Conservation (phyloP, 2,113 vertebrate species). For the Amazona vittata region DNA sequence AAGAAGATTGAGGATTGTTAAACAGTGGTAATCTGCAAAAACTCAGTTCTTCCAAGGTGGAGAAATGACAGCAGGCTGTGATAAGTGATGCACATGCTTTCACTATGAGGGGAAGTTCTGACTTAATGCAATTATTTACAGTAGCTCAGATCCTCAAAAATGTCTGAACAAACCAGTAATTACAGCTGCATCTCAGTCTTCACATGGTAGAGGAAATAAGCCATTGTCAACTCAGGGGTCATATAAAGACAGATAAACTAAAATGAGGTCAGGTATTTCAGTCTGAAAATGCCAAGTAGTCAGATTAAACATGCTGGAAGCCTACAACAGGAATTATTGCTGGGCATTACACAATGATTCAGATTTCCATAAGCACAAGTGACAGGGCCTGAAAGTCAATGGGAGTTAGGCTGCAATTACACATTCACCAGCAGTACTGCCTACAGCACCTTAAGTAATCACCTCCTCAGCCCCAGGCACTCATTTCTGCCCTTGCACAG, state of each 20-base stretch:
- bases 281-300: neutral
- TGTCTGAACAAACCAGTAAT: neutral
- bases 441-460: neutral
- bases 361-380: constrained; percentile 4
- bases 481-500: neutral
- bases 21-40: neutral
- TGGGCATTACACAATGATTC: neutral
- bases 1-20: neutral
- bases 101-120: neutral
- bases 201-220: neutral
- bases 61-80: neutral
- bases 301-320: neutral
- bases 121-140: neutral
- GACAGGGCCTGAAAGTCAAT: neutral
- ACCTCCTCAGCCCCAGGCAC: neutral
- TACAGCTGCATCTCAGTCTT: neutral
- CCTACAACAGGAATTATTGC: neutral
- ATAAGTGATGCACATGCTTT: neutral
- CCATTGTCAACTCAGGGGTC: neutral
- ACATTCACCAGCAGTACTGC: neutral
- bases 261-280: neutral
- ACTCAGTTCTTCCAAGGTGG: neutral
- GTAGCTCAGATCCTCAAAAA: neutral
- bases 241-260: neutral
- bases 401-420: neutral